These are phyloP conservation scores for Dryomyza anilis DNA, from an alignment of 2,888 invertebrate species.

Conservation along the genomic window DNA sequence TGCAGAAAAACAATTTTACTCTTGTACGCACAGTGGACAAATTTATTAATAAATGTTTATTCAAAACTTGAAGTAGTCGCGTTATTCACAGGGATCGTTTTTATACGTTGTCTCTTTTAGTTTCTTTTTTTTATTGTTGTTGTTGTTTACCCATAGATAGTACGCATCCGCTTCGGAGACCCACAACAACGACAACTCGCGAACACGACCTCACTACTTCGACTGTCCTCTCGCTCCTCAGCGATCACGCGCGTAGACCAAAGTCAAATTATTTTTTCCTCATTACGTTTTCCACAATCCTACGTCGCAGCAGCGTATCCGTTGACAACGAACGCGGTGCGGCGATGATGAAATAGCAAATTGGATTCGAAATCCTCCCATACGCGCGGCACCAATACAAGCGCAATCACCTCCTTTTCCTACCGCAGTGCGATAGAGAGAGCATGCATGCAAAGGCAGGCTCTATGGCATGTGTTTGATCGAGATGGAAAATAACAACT, in stretches of 20 bases:
- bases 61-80: no score
- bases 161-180: constrained; percentile 5
- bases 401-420: constrained; percentile 13
- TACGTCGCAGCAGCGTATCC: constrained; percentile 30
- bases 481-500: no score
- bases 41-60: no score
- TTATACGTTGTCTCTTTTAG: no score
- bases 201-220: constrained; percentile 46
- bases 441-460: not conserved
- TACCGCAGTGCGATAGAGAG: not conserved
- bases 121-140: no score
- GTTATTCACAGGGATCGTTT: no score
- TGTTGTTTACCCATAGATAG: no score
- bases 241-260: constrained; percentile 34
- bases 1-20: no score
- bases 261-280: constrained; percentile 26
- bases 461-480: not conserved
- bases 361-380: constrained; percentile 36
- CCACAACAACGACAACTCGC: constrained; percentile 32
- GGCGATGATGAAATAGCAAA: constrained; percentile 29
- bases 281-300: constrained; percentile 24
- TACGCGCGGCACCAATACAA: constrained; percentile 20
- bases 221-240: constrained; percentile 45
- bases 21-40: no score
- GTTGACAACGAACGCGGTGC: constrained; percentile 31